Conservation (phyloP, 1,140 invertebrate genomes). For the Ptiloglossa arizonensis region DNA sequence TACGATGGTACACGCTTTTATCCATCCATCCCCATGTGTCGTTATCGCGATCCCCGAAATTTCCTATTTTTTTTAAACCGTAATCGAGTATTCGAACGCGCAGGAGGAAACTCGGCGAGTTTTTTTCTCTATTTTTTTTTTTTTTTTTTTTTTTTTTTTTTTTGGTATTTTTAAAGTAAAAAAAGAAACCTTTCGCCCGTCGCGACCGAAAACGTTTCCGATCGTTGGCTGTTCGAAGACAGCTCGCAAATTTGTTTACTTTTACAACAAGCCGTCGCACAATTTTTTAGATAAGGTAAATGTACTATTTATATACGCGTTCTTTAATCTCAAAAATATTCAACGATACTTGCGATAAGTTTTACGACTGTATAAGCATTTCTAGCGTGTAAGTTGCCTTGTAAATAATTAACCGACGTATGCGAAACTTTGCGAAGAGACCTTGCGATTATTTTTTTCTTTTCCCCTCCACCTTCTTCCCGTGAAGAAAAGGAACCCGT, state of each 20-base stretch:
- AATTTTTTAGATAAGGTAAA: slow-evolving; percentile 48
- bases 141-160: too few species aligned
- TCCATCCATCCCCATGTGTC: too few species aligned
- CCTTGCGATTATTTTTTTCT: slow-evolving; percentile 2
- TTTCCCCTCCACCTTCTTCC: too few species aligned
- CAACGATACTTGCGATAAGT: slow-evolving; percentile 45
- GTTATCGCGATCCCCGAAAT: background rate
- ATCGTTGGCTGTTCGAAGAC: background rate
- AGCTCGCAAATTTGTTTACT: slow-evolving; percentile 50
- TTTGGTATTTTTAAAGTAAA: too few species aligned
- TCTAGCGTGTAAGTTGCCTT: slow-evolving; percentile 49
- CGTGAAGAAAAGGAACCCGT: too few species aligned
- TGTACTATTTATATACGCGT: slow-evolving; percentile 63
- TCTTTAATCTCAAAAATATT: slow-evolving; percentile 44
- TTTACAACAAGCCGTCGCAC: slow-evolving; percentile 49
- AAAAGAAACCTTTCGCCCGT: background rate
- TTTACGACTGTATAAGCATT: slow-evolving; percentile 57
- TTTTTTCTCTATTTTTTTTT: too few species aligned
- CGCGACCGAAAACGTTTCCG: slow-evolving; percentile 19
- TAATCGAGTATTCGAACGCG: background rate
- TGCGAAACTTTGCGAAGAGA: slow-evolving; percentile 35
- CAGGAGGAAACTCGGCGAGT: too few species aligned
- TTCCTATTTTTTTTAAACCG: background rate
- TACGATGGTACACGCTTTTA: slow-evolving; percentile 6
- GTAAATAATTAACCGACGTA: slow-evolving; percentile 58